Evolutionary conservation across 2,113 vertebrate genomes (phyloP).

Genomic region (Cyanistes caeruleus): DNA sequence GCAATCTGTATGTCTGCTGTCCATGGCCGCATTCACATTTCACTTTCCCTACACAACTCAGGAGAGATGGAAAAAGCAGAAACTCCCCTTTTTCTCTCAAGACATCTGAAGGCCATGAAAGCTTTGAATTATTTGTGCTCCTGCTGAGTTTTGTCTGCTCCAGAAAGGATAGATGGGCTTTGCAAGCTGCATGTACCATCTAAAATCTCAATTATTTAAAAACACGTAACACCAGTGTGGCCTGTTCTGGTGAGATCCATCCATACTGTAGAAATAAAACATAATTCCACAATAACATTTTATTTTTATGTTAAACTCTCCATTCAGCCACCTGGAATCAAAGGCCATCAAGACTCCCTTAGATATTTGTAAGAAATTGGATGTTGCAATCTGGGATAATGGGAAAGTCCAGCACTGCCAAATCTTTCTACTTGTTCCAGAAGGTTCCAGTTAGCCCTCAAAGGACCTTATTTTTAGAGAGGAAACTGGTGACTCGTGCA

Average conservation of each 20-base stretch:
- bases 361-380: not conserved
- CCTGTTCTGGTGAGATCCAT: not conserved
- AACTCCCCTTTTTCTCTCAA: not conserved
- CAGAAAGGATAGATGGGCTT: not conserved
- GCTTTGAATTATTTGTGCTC: conserved; percentile 51
- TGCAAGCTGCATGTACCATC: not conserved
- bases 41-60: not conserved
- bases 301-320: not conserved
- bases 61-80: not conserved
- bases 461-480: not conserved
- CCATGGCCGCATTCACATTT: not conserved
- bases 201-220: conserved; percentile 8
- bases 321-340: not conserved
- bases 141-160: conserved; percentile 8
- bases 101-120: not conserved
- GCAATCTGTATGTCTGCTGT: not conserved
- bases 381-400: not conserved
- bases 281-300: not conserved
- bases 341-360: not conserved
- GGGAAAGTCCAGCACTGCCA: not conserved
- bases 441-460: not conserved
- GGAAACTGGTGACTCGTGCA: not conserved
- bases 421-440: not conserved
- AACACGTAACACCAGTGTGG: not conserved
- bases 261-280: not conserved